Evolutionary conservation across 2,113 vertebrate species (phyloP), one percentile per base, ranked within the genome.

Genomic region (Thalassarche chlororhynchos): DNA sequence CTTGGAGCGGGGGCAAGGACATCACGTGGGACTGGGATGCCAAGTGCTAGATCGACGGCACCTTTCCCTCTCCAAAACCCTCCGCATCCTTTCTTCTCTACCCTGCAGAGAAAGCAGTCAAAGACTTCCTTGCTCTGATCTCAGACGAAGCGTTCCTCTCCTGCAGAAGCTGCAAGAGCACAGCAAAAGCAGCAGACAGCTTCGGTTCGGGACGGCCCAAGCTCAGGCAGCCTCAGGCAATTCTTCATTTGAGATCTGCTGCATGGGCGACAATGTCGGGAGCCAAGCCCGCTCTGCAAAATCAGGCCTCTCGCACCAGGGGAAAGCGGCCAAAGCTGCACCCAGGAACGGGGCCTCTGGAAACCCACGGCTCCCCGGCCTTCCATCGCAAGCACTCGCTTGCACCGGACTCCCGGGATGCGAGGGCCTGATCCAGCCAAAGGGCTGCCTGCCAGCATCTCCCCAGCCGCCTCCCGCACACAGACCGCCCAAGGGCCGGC

Each of bases 231-330:
- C 1, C 19, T 2, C 36, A 3, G 26, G 54, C 61, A 42, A 2
- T 31, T 4, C 68, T 12, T 32, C 31, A 2, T 0, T 4, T 0
- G 51, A 34, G 31, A 23, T 6, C 40, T 1, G 29, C 62, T 1
- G 3, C 38, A 1, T 0, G 23, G 66, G 66, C 3, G 5, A 23
- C 31, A 6, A 23, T 23, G 20, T 1, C 1, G 38, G 44, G 34
- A 84, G 60, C 44, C 60, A 5, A 68, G 65, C 65, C 65, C 17
- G 65, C 65, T 9, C 15, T 2, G 65, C 0, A 28, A 32, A 8
- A 5, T 1, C 18, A 1, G 5, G 26, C 20, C 42, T 42, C 42
- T 12, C 12, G 8, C 17, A 4, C 24, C 31, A 0, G 61, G n/a
- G 24, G 54, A 34, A 10, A 34, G 44, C 1, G 3, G 28, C 76